Percentiles rank a stretch among this genome's conserved stretches.
phyloP scores from a whole-genome alignment of 2,888 invertebrate genomes.

The Drosophila emarginata region DNA sequence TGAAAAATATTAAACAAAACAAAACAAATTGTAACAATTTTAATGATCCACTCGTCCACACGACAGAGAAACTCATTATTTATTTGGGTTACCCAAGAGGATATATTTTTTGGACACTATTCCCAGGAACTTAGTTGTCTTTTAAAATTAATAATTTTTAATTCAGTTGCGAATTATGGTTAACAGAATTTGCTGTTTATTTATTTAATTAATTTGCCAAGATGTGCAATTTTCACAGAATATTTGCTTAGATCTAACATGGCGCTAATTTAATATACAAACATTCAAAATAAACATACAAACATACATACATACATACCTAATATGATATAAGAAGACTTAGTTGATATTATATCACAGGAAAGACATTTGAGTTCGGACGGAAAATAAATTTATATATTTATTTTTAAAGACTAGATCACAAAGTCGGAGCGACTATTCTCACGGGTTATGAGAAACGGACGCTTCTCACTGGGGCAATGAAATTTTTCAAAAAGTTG shows the following conservation, averaged over 20 bases:
- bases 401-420: conserved; percentile 34
- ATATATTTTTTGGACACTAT: background rate
- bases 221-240: conserved; percentile 37
- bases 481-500: conserved; percentile 72
- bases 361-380: conserved; percentile 22
- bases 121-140: too few relatives aligned
- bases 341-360: conserved; percentile 64
- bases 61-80: background rate
- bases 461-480: conserved; percentile 78
- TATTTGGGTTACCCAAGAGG: background rate
- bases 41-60: conserved; percentile 28
- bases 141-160: too few relatives aligned
- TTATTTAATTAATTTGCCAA: conserved; percentile 53
- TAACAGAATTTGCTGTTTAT: conserved; percentile 5
- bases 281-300: conserved; percentile 6
- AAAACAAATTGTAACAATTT: conserved; percentile 57
- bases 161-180: conserved; percentile 23
- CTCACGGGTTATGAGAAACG: conserved; percentile 77
- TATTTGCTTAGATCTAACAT: conserved; percentile 44
- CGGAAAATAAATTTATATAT: conserved; percentile 17
- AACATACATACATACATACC: conserved; percentile 7
- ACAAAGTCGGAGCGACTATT: conserved; percentile 71
- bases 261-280: conserved; percentile 53
- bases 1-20: conserved; percentile 18
- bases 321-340: conserved; percentile 44